Percentiles rank a stretch among this genome's conserved stretches.
Evolutionary conservation across 2,113 vertebrate genomes (phyloP).

Genomic region (Dryoscopus gambensis): DNA sequence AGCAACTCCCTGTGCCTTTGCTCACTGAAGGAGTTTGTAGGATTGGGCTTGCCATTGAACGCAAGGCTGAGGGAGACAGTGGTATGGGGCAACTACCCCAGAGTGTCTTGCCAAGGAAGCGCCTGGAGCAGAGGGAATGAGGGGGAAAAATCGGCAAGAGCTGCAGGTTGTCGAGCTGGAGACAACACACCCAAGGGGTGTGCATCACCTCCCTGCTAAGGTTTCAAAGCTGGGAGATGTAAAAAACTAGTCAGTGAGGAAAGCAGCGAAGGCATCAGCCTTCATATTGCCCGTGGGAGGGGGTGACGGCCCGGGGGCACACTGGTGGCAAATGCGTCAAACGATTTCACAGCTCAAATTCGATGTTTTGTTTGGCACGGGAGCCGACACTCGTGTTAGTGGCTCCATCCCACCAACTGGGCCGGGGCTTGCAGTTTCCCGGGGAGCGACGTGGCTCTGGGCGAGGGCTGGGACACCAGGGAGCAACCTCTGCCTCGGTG

Average conservation of each 20-base stretch:
- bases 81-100: neutral
- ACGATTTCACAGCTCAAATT: neutral
- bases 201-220: too few relatives aligned
- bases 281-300: neutral
- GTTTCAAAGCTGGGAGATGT: neutral
- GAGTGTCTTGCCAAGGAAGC: accelerated
- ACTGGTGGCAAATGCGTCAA: neutral
- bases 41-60: accelerated
- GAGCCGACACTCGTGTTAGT: accelerated
- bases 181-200: accelerated
- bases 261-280: neutral
- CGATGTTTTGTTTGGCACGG: neutral
- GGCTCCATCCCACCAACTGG: accelerated
- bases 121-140: neutral
- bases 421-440: accelerated
- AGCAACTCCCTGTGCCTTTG: neutral
- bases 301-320: accelerated
- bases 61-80: accelerated
- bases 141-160: accelerated
- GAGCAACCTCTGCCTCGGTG: accelerated
- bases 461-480: accelerated
- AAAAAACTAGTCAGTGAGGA: neutral
- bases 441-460: accelerated
- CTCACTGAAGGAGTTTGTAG: neutral
- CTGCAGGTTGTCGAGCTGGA: accelerated